These are phyloP conservation scores for Noturus placidus DNA, from an alignment of 2,113 vertebrate genomes.

Conservation along the genomic window DNA sequence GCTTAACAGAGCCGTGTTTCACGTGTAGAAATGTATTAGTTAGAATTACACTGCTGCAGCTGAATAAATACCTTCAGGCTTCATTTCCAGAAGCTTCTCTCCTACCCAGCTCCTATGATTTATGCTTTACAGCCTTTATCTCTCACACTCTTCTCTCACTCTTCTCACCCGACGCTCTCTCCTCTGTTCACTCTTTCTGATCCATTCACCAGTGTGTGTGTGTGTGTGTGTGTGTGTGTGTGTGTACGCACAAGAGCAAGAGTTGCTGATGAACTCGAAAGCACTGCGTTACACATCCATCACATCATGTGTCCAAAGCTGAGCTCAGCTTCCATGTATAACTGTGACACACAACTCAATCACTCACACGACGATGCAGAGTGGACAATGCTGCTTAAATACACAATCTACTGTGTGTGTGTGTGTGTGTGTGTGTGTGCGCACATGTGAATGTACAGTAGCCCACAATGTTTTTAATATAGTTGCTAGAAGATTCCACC, in stretches of 20 bases:
- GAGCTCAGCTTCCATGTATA: slow-evolving; percentile 27
- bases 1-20: slow-evolving; percentile 51
- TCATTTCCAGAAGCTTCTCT: slow-evolving; percentile 44
- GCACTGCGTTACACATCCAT: slow-evolving; percentile 30
- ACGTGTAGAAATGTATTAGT: slow-evolving; percentile 45
- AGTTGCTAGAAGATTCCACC: not conserved
- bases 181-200: not conserved
- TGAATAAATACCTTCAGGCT: slow-evolving; percentile 56
- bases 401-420: not conserved
- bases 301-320: slow-evolving; percentile 36
- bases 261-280: slow-evolving; percentile 28
- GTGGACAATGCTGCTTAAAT: not conserved
- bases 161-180: not conserved
- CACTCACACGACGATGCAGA: slow-evolving; percentile 6
- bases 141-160: not conserved
- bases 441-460: not conserved
- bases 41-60: slow-evolving; percentile 52
- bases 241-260: not conserved
- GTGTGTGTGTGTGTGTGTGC: not conserved
- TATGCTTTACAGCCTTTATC: slow-evolving; percentile 37
- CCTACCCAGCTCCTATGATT: slow-evolving; percentile 46
- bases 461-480: not conserved
- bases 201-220: not conserved
- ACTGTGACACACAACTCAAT: slow-evolving; percentile 25
- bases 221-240: not conserved